A percentile compares a stretch with the other conserved stretches of the same genome.
Evolutionary conservation across 2,113 vertebrate species (phyloP).

Genomic region (Colossoma macropomum): DNA sequence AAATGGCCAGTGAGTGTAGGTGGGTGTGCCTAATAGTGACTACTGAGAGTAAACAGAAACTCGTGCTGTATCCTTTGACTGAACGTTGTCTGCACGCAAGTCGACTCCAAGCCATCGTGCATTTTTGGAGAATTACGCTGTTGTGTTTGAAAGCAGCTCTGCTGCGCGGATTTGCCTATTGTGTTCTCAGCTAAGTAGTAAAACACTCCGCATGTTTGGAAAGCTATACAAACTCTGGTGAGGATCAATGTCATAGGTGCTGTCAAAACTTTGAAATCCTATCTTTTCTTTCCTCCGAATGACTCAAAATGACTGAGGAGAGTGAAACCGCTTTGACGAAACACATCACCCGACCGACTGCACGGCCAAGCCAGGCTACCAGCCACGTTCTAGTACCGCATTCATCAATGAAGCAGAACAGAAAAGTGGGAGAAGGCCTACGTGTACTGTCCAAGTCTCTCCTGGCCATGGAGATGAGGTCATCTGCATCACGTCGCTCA

Average conservation of each 20-base stretch:
- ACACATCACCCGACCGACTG: neutral
- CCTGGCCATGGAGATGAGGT: conserved; percentile 80
- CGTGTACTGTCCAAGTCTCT: conserved; percentile 88
- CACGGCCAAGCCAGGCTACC: neutral
- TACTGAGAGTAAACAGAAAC: too few species aligned
- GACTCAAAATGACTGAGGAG: conserved; percentile 30
- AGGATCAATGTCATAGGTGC: conserved; percentile 27
- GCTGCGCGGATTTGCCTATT: conserved; percentile 11
- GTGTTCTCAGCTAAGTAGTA: conserved; percentile 27
- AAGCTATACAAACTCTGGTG: conserved; percentile 1
- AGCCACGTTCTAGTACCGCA: conserved; percentile 16
- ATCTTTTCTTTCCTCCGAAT: conserved; percentile 33
- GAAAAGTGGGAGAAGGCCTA: neutral
- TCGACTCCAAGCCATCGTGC: neutral
- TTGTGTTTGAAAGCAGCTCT: neutral
- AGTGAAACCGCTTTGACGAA: conserved; percentile 28
- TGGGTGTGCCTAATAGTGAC: neutral
- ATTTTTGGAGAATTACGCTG: neutral
- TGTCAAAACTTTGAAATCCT: conserved; percentile 43
- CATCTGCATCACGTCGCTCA: conserved; percentile 69
- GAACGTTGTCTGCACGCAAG: neutral
- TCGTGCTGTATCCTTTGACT: neutral
- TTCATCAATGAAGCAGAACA: conserved; percentile 12
- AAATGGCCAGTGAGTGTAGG: too few species aligned
- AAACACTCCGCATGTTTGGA: conserved; percentile 21